Percentiles rank a stretch among this genome's conserved stretches.
Evolutionary conservation across 1,140 invertebrate genomes (phyloP).

Genomic region (Neodiprion pinetum): DNA sequence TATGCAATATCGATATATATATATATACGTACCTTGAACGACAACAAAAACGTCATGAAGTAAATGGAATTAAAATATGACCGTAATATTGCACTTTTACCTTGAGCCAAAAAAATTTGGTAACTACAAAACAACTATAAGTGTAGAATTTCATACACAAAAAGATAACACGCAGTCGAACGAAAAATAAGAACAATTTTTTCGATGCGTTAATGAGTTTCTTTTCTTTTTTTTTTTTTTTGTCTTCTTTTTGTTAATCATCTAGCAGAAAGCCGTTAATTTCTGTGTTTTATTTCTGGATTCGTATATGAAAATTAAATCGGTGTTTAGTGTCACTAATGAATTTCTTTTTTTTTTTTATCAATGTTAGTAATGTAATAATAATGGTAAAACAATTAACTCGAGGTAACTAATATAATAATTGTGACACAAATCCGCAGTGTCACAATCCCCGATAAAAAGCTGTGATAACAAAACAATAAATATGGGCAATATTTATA

Average conservation of each 20-base stretch:
- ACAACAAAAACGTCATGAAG: too few relatives aligned
- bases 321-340: constrained; percentile 5
- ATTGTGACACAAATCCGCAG: too few relatives aligned
- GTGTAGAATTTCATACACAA: too few relatives aligned
- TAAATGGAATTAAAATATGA: too few relatives aligned
- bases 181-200: too few relatives aligned
- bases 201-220: not conserved
- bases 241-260: not conserved
- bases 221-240: not conserved
- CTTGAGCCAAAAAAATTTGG: too few relatives aligned
- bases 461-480: constrained; percentile 21
- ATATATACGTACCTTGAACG: too few relatives aligned
- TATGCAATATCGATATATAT: too few relatives aligned
- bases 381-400: constrained; percentile 7
- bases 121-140: too few relatives aligned
- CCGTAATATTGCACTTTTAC: too few relatives aligned
- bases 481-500: constrained; percentile 9
- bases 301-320: not conserved
- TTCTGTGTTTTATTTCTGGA: not conserved
- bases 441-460: not conserved
- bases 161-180: too few relatives aligned
- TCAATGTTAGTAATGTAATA: not conserved
- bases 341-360: constrained; percentile 15
- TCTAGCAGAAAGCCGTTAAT: not conserved
- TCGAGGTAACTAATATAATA: not conserved